phyloP scores from a whole-genome alignment of 2,888 invertebrate species.

The Tetragnatha montana region DNA sequence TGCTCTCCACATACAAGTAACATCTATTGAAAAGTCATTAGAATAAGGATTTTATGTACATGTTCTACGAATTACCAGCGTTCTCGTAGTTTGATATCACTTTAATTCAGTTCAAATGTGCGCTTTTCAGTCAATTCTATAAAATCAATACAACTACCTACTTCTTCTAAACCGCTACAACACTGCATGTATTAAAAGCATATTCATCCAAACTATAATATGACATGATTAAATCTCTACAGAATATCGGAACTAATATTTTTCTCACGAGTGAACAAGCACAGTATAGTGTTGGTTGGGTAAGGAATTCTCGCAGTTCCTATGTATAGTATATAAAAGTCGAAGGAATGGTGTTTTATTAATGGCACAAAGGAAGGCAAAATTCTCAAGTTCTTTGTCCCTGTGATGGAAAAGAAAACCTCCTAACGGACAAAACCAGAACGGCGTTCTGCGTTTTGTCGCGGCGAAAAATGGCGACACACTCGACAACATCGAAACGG shows the following conservation, averaged over 20 bases:
- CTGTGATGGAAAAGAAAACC: not conserved
- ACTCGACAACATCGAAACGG: conserved; percentile 18
- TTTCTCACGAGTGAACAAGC: too few species aligned
- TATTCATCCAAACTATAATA: not conserved
- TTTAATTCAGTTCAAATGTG: not conserved
- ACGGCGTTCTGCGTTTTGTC: not conserved
- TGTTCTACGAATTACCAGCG: too few species aligned
- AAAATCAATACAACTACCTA: not conserved
- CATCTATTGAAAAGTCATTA: too few species aligned
- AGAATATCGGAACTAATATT: too few species aligned
- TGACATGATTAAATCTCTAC: too few species aligned
- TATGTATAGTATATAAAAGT: too few species aligned
- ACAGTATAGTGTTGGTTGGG: too few species aligned
- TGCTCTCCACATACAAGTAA: too few species aligned
- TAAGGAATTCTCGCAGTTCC: too few species aligned
- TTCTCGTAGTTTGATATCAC: too few species aligned
- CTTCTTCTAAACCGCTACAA: not conserved
- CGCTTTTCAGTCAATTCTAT: not conserved
- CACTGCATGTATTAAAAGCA: not conserved
- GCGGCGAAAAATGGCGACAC: conserved; percentile 17
- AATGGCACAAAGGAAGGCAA: not conserved
- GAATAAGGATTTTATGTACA: too few species aligned
- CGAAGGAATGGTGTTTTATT: too few species aligned
- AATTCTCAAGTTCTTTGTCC: conserved; percentile 10
- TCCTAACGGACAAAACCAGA: not conserved